Conservation (phyloP, 2,113 vertebrate genomes). For the Rhodinocichla rosea region DNA sequence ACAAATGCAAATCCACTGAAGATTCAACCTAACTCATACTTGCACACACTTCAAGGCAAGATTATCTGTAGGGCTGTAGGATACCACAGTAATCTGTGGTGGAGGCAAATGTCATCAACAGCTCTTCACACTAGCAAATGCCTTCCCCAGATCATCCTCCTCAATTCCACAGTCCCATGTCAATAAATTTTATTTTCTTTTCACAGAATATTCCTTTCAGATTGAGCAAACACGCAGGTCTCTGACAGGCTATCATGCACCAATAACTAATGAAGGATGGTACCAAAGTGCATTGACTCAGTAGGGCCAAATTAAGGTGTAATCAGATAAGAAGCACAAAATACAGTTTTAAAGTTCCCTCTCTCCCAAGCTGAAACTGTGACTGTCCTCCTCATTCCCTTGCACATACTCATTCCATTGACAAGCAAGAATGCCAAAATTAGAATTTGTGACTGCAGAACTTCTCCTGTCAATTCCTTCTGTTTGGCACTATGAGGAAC, state of each 20-base stretch:
- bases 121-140: neutral
- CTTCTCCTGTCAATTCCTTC: neutral
- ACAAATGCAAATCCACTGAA: neutral
- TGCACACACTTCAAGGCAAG: neutral
- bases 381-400: neutral
- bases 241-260: neutral
- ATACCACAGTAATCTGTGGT: neutral
- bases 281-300: neutral
- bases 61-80: neutral
- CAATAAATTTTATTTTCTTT: neutral
- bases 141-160: neutral
- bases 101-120: neutral
- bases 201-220: neutral
- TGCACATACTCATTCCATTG: neutral
- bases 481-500: neutral
- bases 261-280: neutral
- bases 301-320: neutral
- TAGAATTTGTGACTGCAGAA: neutral
- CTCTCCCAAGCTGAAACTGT: neutral
- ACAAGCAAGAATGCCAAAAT: neutral
- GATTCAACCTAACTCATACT: neutral
- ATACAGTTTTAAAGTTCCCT: neutral
- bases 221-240: neutral
- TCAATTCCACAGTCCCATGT: neutral
- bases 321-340: neutral